These are phyloP conservation scores for Mastomys coucha DNA, from an alignment of 2,113 vertebrate genomes.

Conservation along the genomic window DNA sequence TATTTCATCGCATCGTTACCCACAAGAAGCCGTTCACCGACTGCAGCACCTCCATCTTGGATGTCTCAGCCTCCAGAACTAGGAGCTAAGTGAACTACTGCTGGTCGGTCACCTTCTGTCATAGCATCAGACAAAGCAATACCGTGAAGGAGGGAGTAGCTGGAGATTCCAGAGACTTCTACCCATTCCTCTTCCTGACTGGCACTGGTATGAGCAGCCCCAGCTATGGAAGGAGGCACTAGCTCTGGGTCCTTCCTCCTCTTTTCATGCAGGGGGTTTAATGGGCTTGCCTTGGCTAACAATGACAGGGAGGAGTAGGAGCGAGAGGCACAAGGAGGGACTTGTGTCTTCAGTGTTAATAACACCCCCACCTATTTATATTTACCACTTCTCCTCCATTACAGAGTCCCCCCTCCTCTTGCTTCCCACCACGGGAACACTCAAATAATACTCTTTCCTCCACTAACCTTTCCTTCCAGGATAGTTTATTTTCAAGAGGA, in stretches of 20 bases:
- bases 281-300: not conserved
- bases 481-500: conserved; percentile 81
- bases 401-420: not conserved
- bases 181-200: not conserved
- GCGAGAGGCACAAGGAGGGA: not conserved
- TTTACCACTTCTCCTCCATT: conserved; percentile 55
- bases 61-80: not conserved
- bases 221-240: not conserved
- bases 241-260: not conserved
- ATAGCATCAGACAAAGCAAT: not conserved
- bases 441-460: conserved; percentile 66
- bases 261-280: not conserved
- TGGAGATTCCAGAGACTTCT: not conserved
- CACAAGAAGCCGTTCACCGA: not conserved
- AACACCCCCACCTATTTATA: conserved; percentile 51
- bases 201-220: not conserved
- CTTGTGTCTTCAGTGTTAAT: conserved; percentile 19
- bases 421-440: not conserved
- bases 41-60: not conserved
- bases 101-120: not conserved
- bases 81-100: not conserved
- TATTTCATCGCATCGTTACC: too few species aligned
- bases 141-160: not conserved
- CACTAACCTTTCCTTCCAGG: conserved; percentile 80
- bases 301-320: not conserved